These are phyloP conservation scores for Cristatella mucedo DNA, from an alignment of 2,888 invertebrate species.

Conservation along the genomic window DNA sequence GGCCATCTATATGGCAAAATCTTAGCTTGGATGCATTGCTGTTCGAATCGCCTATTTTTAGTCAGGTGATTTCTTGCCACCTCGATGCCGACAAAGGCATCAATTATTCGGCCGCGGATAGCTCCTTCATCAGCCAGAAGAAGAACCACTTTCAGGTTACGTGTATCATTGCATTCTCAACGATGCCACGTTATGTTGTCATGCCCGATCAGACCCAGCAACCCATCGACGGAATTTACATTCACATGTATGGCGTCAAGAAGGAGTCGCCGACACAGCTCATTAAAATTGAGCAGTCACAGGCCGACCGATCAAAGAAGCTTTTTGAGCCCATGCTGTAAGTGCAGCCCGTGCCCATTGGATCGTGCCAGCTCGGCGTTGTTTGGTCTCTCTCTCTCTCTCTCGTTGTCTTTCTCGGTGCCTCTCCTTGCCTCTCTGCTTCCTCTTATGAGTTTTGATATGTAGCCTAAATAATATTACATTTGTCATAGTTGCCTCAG, in stretches of 20 bases:
- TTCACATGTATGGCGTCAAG: constrained; percentile 96
- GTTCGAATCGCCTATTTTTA: too few relatives aligned
- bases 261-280: constrained; percentile 46
- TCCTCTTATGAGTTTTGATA: too few relatives aligned
- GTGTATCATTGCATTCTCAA: constrained; percentile 51
- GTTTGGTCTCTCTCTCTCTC: too few relatives aligned
- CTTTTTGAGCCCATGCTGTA: constrained; percentile 70
- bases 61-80: too few relatives aligned
- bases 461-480: too few relatives aligned
- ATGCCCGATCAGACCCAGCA: constrained; percentile 71
- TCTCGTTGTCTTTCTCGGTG: too few relatives aligned
- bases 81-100: constrained; percentile 98
- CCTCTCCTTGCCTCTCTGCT: too few relatives aligned
- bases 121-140: constrained; percentile 97
- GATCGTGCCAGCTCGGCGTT: too few relatives aligned
- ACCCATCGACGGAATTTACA: constrained; percentile 69
- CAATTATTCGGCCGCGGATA: constrained; percentile 89
- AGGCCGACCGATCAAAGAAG: constrained; percentile 90
- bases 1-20: too few relatives aligned
- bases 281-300: constrained; percentile 90
- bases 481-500: too few relatives aligned
- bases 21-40: too few relatives aligned
- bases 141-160: constrained; percentile 83
- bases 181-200: constrained; percentile 75
- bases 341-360: too few relatives aligned